phyloP scores from a whole-genome alignment of 2,888 invertebrate genomes.

The Stenodema calcarata region DNA sequence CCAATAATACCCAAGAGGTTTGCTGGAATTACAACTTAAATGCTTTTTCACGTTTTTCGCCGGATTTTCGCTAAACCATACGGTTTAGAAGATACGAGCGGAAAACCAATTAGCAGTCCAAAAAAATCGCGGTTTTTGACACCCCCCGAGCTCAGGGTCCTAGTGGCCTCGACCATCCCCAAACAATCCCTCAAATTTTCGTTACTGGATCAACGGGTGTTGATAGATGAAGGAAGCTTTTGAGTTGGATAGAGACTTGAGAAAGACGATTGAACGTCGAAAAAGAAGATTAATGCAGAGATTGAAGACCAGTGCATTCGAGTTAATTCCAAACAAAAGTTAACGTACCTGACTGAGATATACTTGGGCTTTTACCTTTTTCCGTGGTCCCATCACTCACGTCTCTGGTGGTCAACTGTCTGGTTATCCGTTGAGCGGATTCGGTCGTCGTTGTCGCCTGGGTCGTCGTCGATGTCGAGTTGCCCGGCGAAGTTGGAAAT shows the following conservation, averaged over 20 bases:
- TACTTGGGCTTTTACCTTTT: conserved; percentile 35
- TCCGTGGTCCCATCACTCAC: conserved; percentile 10
- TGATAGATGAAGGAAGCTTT: too few species aligned
- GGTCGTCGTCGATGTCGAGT: conserved; percentile 51
- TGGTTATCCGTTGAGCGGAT: not conserved
- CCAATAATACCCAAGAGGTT: too few species aligned
- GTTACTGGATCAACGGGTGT: too few species aligned
- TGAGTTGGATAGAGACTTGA: not conserved
- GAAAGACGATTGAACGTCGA: not conserved
- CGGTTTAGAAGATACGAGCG: too few species aligned
- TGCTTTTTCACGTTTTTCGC: too few species aligned
- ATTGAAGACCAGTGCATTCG: conserved; percentile 4
- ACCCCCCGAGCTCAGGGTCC: too few species aligned
- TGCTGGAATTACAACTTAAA: too few species aligned
- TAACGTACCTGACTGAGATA: conserved; percentile 29
- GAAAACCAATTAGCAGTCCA: too few species aligned
- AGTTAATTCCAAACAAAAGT: conserved; percentile 1
- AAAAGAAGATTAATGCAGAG: not conserved
- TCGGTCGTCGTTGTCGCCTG: not conserved
- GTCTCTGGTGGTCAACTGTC: conserved; percentile 18
- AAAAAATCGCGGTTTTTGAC: too few species aligned
- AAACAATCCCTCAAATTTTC: too few species aligned
- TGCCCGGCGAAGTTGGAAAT: conserved; percentile 58
- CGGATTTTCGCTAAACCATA: too few species aligned
- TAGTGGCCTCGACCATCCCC: too few species aligned